Evolutionary conservation across 2,888 invertebrate genomes (phyloP).

Genomic region (Papilio elwesi): DNA sequence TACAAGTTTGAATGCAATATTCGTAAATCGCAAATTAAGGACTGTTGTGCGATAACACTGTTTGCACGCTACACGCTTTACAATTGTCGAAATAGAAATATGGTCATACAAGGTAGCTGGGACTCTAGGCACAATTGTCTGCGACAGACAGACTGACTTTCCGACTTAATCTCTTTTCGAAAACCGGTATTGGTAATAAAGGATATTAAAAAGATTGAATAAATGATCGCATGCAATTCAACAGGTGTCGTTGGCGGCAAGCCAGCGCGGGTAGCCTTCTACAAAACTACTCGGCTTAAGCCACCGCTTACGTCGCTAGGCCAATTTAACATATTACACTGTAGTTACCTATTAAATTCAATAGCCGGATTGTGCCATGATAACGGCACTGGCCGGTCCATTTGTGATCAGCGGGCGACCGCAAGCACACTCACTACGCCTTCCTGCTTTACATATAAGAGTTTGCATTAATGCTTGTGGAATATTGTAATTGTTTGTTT

Average conservation of each 20-base stretch:
- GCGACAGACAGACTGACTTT: too few species aligned
- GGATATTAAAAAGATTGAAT: conserved; percentile 39
- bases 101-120: too few species aligned
- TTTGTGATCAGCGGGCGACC: conserved; percentile 31
- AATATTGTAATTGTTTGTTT: conserved; percentile 2
- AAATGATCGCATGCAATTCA: conserved; percentile 52
- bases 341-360: conserved; percentile 46
- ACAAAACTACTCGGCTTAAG: conserved; percentile 56
- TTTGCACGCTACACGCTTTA: too few species aligned
- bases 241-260: conserved; percentile 70
- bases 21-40: too few species aligned
- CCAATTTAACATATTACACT: conserved; percentile 47
- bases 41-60: too few species aligned
- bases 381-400: conserved; percentile 24
- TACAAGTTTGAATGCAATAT: too few species aligned
- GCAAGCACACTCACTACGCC: conserved; percentile 8
- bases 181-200: neutral
- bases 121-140: too few species aligned
- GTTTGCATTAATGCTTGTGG: conserved; percentile 10
- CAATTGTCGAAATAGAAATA: too few species aligned
- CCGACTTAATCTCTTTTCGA: too few species aligned
- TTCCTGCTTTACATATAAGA: conserved; percentile 1
- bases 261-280: conserved; percentile 52
- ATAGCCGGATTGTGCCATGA: conserved; percentile 36
- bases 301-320: conserved; percentile 42